Base-by-base conservation (phyloP, 2,797 vertebrate species). In the Anguilla anguilla region DNA sequence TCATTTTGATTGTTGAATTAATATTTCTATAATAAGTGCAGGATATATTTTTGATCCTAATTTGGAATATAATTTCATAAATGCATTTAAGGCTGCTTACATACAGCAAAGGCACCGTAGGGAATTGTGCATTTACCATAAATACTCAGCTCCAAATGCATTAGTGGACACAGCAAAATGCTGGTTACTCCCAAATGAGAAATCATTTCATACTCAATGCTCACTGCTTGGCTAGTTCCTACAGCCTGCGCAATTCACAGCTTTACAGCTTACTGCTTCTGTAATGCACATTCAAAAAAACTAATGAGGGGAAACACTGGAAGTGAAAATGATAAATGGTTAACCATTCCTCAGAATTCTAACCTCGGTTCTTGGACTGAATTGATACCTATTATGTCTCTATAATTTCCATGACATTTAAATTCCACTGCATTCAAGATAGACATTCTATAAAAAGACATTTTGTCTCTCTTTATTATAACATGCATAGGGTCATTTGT, bases 281-380 rank as follows among this genome's bases (percentile, higher is more conserved):
- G 46, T 51, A 82, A 51, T 25, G 43, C 51, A n/a, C 79, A 82
- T 51, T 82, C 79, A 82, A 15, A 15, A 46, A 81, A 35, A 81
- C 17, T 22, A 39, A 46, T 49, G 77, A 81, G 77, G 77, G 39
- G 17, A 49, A 81, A 49, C 5, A 25, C 17, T 25, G 15, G 77
- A 46, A 28, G 77, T 81, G 17, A 81, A 81, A 81, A 81, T 81
- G 77, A 22, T 49, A 25, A 82, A 82, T 82, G 46, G 3, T 51
- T 25, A n/a, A 31, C 22, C 77, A 49, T 81, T 46, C 9, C 43
- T 81, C 22, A 22, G 7, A 25, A 22, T 51, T 82, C 7, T 51
- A 9, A n/a, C 25, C 64, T 25, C 6, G 10, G 64, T 69, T 28
- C 43, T 49, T 82, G 46, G 46, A 46, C 22, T 51, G 19, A n/a